Percentiles rank a stretch among this genome's conserved stretches.
These are phyloP conservation scores for Drosophila lacertosa DNA, from an alignment of 1,140 invertebrate genomes.

Conservation along the genomic window DNA sequence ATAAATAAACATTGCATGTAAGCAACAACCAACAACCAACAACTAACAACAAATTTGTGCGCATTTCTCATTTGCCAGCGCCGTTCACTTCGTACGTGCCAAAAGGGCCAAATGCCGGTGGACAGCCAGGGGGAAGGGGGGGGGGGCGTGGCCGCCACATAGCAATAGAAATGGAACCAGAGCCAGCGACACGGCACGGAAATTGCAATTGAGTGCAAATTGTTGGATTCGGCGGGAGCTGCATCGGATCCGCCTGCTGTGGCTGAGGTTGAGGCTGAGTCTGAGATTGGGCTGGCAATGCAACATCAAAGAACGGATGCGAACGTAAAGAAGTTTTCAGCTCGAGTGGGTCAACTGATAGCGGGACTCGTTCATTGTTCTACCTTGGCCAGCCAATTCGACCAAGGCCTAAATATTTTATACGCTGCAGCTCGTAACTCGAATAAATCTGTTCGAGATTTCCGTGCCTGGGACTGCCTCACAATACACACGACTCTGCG, in stretches of 20 bases:
- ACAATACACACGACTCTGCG: no score
- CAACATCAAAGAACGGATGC: neutral
- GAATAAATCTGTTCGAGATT: slow-evolving; percentile 40
- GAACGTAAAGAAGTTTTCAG: slow-evolving; percentile 7
- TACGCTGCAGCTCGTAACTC: slow-evolving; percentile 39
- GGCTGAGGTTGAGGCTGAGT: neutral
- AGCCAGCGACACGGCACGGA: slow-evolving; percentile 54
- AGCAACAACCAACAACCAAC: slow-evolving; percentile 23
- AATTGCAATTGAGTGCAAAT: slow-evolving; percentile 81
- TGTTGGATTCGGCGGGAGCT: slow-evolving; percentile 29
- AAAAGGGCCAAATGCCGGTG: neutral
- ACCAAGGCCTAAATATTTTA: slow-evolving; percentile 38
- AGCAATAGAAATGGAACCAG: slow-evolving; percentile 62
- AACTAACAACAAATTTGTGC: slow-evolving; percentile 73
- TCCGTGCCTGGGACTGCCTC: slow-evolving; percentile 23
- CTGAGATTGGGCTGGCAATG: neutral
- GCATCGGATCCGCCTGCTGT: neutral
- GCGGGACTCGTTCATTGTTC: slow-evolving; percentile 14
- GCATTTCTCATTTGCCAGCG: slow-evolving; percentile 55
- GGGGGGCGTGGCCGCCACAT: slow-evolving; percentile 44
- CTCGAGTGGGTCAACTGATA: slow-evolving; percentile 15
- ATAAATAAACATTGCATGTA: no score
- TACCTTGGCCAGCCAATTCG: neutral
- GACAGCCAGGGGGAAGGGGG: neutral
- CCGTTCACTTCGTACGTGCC: slow-evolving; percentile 54